phyloP scores from a whole-genome alignment of 2,888 invertebrate species.

The Archips xylosteana region DNA sequence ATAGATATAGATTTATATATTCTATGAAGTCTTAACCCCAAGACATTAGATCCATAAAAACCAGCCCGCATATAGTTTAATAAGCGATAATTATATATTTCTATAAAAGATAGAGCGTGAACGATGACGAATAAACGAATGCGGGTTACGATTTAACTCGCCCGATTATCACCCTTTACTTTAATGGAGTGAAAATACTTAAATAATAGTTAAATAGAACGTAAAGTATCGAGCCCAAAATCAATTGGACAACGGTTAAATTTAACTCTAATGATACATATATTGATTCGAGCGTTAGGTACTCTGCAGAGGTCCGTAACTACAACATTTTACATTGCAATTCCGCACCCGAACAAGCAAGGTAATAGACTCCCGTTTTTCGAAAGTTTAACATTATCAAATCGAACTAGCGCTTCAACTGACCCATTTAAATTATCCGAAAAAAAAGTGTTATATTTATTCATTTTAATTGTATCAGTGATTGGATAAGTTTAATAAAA shows the following conservation, averaged over 20 bases:
- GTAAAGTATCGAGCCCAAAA: background rate
- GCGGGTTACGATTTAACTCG: constrained; percentile 79
- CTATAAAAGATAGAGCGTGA: constrained; percentile 71
- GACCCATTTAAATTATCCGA: too few species aligned
- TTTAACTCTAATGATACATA: background rate
- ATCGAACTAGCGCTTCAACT: too few species aligned
- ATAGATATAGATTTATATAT: background rate
- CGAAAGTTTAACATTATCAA: too few species aligned
- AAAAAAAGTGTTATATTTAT: too few species aligned
- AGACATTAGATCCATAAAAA: constrained; percentile 54
- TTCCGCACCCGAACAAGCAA: too few species aligned
- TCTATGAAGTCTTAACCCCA: constrained; percentile 53
- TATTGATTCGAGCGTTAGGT: too few species aligned
- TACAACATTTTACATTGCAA: too few species aligned
- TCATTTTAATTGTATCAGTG: too few species aligned
- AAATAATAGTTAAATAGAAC: constrained; percentile 27
- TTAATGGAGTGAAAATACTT: constrained; percentile 57
- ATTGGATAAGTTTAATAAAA: too few species aligned
- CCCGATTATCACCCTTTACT: constrained; percentile 77
- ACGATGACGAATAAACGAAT: constrained; percentile 58
- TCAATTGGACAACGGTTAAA: background rate
- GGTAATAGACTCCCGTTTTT: too few species aligned
- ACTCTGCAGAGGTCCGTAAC: too few species aligned
- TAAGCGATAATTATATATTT: constrained; percentile 81
- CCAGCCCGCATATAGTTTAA: constrained; percentile 78